Evolutionary conservation across 2,888 invertebrate species (phyloP).

Genomic region (Mimachlamys varia): DNA sequence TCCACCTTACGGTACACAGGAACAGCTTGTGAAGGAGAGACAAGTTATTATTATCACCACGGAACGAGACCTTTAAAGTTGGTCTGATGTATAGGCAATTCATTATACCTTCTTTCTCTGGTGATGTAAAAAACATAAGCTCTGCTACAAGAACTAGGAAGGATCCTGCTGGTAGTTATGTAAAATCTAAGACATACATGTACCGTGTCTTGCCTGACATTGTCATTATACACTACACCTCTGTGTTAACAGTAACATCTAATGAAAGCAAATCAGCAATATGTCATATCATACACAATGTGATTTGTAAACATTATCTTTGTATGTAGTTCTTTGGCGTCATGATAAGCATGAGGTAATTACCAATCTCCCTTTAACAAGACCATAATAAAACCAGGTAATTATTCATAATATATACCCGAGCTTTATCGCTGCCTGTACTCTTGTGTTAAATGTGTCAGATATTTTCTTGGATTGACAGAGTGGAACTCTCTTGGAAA

Average conservation of each 20-base stretch:
- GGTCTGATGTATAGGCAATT: not conserved
- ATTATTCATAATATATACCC: too few relatives aligned
- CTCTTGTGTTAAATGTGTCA: not conserved
- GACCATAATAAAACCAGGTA: not conserved
- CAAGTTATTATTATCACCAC: not conserved
- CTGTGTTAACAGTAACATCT: not conserved
- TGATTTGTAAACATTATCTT: not conserved
- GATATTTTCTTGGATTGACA: too few relatives aligned
- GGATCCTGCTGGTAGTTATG: not conserved
- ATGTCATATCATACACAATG: not conserved
- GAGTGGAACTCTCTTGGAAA: too few relatives aligned
- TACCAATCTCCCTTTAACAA: too few relatives aligned
- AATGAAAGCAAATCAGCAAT: not conserved
- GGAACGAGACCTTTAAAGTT: slow-evolving; percentile 11
- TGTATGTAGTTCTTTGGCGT: not conserved
- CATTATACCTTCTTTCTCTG: not conserved
- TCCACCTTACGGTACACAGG: not conserved
- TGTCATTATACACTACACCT: not conserved
- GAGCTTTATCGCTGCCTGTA: too few relatives aligned
- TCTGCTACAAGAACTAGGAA: not conserved
- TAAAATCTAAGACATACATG: not conserved
- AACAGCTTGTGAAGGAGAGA: slow-evolving; percentile 6
- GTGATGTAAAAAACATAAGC: slow-evolving; percentile 4
- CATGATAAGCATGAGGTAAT: not conserved
- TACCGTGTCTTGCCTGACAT: not conserved